Base-by-base conservation (phyloP, 2,113 vertebrate genomes). In the Asarcornis scutulata region DNA sequence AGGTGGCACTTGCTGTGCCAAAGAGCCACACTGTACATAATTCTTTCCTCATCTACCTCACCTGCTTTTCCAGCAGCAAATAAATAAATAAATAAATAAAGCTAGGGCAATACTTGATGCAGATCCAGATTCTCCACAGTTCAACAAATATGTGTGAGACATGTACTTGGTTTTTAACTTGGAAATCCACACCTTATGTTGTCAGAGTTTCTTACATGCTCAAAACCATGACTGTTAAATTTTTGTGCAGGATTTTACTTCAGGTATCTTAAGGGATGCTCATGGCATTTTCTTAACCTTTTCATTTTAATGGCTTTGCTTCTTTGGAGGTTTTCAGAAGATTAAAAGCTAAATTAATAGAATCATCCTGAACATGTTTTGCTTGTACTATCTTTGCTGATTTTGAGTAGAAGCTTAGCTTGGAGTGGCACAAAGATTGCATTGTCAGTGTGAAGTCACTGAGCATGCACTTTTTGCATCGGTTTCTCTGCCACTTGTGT, bases 281-380 rank as follows among this genome's bases (percentile, higher is more conserved):
- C 1, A 59, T 97, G 78, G 83, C 53, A 87, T 96, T 95, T 97
- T 44, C 52, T 96, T 96, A 91, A 90, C 66, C 62, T 95, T 96
- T 96, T 32, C 36, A 31, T 44, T 86, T 56, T 56, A 82, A 89
- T 95, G 81, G 59, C 82, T 89, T 95, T 1, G 7, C 92, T 96
- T 67, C 84, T 91, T 92, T 62, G 80, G 76, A 64, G 71, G 38
- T 13, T 93, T 91, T 84, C 32, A 62, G 44, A 89, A 94, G 94
- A 93, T 90, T 71, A 72, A 80, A 91, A 63, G 3, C 44, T 60
- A 72, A 81, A 82, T 78, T 46, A 82, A 56, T 56, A 60, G 64
- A 44, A 44, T 83, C 68, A 71, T 59, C 66, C 34, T 31, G 31
- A 62, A 62, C 53, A 3, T 13, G 79, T 89, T 92, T 89, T 17